phyloP scores from a whole-genome alignment of 37 sponge, comb jelly and placozoan species.

The Chondrosia reniformis region DNA sequence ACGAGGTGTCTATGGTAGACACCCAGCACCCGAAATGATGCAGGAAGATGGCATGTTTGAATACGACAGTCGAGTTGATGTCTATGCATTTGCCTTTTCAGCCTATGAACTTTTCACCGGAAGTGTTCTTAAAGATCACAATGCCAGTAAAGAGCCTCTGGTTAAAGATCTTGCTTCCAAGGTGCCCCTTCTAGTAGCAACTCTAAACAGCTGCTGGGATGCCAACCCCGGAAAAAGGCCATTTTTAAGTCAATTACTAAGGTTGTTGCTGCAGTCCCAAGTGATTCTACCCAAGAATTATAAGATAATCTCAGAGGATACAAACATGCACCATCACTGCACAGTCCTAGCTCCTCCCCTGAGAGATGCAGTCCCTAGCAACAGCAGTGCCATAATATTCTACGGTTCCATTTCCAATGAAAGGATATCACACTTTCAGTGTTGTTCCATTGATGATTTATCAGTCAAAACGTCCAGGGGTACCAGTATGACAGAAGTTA shows the following conservation, averaged over 20 bases:
- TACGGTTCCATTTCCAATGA: neutral
- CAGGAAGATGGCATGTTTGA: conserved; percentile 12
- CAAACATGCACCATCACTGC: neutral
- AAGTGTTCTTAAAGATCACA: conserved; percentile 13
- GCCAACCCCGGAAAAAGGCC: conserved; percentile 43
- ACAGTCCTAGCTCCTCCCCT: neutral
- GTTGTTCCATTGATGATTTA: neutral
- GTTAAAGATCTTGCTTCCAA: conserved; percentile 22
- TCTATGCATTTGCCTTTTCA: conserved; percentile 67
- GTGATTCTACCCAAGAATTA: conserved; percentile 9
- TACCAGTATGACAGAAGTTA: neutral
- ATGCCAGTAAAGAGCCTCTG: neutral
- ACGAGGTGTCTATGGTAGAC: conserved; percentile 36
- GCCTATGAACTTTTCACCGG: conserved; percentile 59
- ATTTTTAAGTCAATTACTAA: conserved; percentile 35
- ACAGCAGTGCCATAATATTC: neutral
- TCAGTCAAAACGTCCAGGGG: neutral
- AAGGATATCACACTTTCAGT: neutral
- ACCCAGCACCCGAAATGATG: conserved; percentile 69
- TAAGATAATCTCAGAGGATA: conserved; percentile 12
- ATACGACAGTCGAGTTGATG: conserved; percentile 71
- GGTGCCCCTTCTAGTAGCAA: conserved; percentile 36
- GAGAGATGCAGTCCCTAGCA: neutral
- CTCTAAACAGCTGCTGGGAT: conserved; percentile 51
- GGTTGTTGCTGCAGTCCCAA: neutral